phyloP scores from a whole-genome alignment of 2,888 invertebrate genomes.

The Pteria penguin region DNA sequence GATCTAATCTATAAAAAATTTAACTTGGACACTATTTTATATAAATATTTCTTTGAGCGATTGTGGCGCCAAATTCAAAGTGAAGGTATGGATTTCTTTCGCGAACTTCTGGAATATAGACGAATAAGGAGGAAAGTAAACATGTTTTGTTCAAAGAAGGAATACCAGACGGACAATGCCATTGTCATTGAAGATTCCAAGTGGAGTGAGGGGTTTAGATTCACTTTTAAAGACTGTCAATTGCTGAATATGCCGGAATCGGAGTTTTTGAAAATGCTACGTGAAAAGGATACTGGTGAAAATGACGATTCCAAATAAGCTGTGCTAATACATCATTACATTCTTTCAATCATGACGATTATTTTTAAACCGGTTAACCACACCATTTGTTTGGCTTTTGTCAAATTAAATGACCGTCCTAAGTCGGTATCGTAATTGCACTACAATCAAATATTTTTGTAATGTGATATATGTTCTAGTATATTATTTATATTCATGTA shows the following conservation, averaged over 20 bases:
- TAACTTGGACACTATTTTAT: constrained; percentile 13
- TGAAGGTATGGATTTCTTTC: constrained; percentile 8
- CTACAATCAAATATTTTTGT: too few relatives aligned
- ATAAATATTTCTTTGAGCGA: constrained; percentile 12
- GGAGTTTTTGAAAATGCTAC: background rate
- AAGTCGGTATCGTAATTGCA: too few relatives aligned
- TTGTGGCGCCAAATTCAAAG: constrained; percentile 7
- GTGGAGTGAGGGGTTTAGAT: constrained; percentile 10
- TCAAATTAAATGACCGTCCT: too few relatives aligned
- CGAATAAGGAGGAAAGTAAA: background rate
- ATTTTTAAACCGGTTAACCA: too few relatives aligned
- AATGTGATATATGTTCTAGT: too few relatives aligned
- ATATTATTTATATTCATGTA: too few relatives aligned
- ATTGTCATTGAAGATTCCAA: background rate
- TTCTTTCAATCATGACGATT: too few relatives aligned
- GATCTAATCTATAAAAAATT: background rate
- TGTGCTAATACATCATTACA: too few relatives aligned
- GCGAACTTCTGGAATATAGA: background rate
- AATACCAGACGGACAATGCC: background rate
- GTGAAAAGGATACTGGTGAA: too few relatives aligned
- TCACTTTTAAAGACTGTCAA: background rate
- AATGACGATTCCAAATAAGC: too few relatives aligned
- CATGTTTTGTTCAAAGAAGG: background rate
- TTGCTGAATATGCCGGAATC: background rate
- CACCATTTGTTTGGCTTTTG: too few relatives aligned